These are phyloP conservation scores for Drosophila kuntzei DNA, from an alignment of 2,888 invertebrate genomes.

Conservation along the genomic window DNA sequence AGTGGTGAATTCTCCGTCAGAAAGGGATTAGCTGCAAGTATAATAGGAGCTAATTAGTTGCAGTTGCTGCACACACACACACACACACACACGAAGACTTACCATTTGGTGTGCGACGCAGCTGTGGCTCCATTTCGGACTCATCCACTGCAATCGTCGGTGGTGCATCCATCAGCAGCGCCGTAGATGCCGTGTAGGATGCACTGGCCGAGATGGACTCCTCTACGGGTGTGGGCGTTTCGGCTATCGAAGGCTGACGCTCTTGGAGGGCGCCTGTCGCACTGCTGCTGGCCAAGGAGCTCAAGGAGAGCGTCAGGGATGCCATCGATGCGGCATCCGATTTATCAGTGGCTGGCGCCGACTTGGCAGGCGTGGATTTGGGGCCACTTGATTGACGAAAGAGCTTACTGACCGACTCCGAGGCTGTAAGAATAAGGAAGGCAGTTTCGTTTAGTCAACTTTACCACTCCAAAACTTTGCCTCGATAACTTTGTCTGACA, in stretches of 20 bases:
- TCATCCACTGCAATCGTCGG: conserved; percentile 30
- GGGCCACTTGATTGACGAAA: conserved; percentile 83
- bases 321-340: conserved; percentile 72
- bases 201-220: conserved; percentile 75
- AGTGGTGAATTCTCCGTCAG: conserved; percentile 70
- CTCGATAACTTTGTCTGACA: conserved; percentile 66
- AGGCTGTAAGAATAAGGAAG: conserved; percentile 63
- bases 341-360: conserved; percentile 60
- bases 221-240: conserved; percentile 70
- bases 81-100: conserved; percentile 11
- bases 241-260: conserved; percentile 61
- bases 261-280: conserved; percentile 61
- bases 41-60: conserved; percentile 60
- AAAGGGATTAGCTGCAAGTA: conserved; percentile 78
- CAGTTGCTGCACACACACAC: conserved; percentile 37
- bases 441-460: conserved; percentile 36
- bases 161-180: conserved; percentile 75
- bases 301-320: conserved; percentile 82
- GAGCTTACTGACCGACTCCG: conserved; percentile 85
- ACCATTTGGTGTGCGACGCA: conserved; percentile 71
- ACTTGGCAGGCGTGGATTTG: conserved; percentile 67
- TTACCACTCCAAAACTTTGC: conserved; percentile 38
- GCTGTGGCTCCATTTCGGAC: conserved; percentile 47
- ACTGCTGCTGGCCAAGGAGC: conserved; percentile 83
- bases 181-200: conserved; percentile 81